Conservation (phyloP, 2,888 invertebrate genomes). For the Yponomeuta evonymella region DNA sequence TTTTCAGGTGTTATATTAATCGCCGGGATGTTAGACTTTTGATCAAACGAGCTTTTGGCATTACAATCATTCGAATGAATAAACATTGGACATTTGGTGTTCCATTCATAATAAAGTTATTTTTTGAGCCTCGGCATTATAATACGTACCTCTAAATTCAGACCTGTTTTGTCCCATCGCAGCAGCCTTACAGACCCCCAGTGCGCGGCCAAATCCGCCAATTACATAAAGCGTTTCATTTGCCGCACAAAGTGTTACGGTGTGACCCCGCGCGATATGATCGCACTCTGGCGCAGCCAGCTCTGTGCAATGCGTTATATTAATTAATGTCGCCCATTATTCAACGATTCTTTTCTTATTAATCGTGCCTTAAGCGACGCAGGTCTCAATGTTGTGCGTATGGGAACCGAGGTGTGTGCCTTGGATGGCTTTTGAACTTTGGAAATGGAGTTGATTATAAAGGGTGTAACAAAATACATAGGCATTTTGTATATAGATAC, state of each 20-base stretch:
- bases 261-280: conserved; percentile 55
- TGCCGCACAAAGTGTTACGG: conserved; percentile 58
- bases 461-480: too few species aligned
- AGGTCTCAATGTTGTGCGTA: conserved; percentile 11
- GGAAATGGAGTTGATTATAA: not conserved
- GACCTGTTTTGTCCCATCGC: not conserved
- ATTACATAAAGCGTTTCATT: conserved; percentile 61
- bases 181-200: conserved; percentile 24
- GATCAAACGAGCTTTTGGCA: too few species aligned
- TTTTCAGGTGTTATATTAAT: too few species aligned
- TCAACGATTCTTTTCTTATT: conserved; percentile 27
- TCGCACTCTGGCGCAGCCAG: conserved; percentile 27
- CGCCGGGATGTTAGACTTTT: too few species aligned
- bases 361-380: not conserved
- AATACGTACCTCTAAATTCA: not conserved
- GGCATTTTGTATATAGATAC: too few species aligned
- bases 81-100: too few species aligned
- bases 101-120: too few species aligned
- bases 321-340: conserved; percentile 47
- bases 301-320: conserved; percentile 25
- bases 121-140: too few species aligned
- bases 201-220: conserved; percentile 45
- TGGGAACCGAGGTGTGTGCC: conserved; percentile 4
- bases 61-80: too few species aligned
- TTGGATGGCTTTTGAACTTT: not conserved